Conservation (phyloP, 53 echinoderm and acorn worm genomes). For the Holothuria leucospilota region DNA sequence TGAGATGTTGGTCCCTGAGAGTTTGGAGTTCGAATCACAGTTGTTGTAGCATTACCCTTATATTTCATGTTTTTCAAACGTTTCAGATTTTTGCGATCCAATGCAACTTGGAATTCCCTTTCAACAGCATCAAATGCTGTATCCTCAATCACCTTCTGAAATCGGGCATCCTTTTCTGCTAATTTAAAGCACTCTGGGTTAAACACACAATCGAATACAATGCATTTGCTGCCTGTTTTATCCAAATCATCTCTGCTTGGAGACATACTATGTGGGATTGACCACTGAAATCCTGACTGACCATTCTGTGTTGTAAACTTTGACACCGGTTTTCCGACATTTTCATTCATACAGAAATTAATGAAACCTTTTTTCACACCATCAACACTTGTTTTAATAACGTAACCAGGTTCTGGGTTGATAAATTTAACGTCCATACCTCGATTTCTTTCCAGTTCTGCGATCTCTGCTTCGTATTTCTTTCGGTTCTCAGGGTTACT, state of each 20-base stretch:
- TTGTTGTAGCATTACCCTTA: constrained; percentile 79
- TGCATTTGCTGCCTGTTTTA: constrained; percentile 76
- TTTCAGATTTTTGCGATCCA: constrained; percentile 86
- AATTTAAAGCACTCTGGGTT: constrained; percentile 82
- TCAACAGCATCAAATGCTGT: constrained; percentile 87
- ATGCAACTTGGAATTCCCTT: constrained; percentile 76
- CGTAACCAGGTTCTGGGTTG: constrained; percentile 89
- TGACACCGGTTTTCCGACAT: constrained; percentile 70
- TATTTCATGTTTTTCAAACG: constrained; percentile 84
- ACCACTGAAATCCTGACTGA: constrained; percentile 69
- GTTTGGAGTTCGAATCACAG: constrained; percentile 76
- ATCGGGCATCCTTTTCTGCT: constrained; percentile 73
- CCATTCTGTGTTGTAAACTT: constrained; percentile 55
- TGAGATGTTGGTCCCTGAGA: constrained; percentile 60
- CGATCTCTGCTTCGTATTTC: constrained; percentile 93
- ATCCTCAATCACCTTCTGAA: constrained; percentile 80
- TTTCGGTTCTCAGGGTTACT: constrained; percentile 92
- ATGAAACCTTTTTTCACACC: constrained; percentile 94
- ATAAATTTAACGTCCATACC: constrained; percentile 95
- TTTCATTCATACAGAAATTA: constrained; percentile 87
- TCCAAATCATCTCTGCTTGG: constrained; percentile 92
- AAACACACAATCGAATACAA: constrained; percentile 91
- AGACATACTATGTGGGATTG: constrained; percentile 88
- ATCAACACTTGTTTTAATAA: constrained; percentile 91
- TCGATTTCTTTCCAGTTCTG: constrained; percentile 89